Base-by-base conservation (phyloP, 2,888 invertebrate species). In the Penaeus monodon region DNA sequence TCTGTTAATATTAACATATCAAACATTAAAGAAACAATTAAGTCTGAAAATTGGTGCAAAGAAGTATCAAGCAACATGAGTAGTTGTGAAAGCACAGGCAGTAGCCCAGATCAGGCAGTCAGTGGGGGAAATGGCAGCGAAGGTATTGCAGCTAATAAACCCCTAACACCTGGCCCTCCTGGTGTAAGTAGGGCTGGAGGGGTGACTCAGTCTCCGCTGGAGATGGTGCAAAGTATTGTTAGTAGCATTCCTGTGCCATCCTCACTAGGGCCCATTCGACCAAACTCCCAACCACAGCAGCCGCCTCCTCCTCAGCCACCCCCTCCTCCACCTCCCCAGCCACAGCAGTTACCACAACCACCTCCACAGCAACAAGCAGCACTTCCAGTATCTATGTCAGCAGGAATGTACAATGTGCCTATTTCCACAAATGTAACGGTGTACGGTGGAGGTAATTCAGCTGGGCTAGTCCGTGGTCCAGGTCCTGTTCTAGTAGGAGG, bases 221-320 rank as follows among this genome's bases (percentile, higher is more conserved):
- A 89, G 82, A 89, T 89, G 89, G 89, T 89, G 66, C 89, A 89
- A 86, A 89, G 88, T 77, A 89, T 89, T 76, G 89, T 89, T 79
- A 89, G 89, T 73, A 89, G 89, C 68, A 89, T 89, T 79, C 89
- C 89, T 29, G 81, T 89, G 68, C 89, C 88, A 66, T 86, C 89
- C 27, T 86, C 86, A 24, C 70, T 87, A 24, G 82, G 79, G 44
- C 74, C 82, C 27, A 63, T 87, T 49, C 78, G 81, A 14, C 77
- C 82, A 77, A 79, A 79, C 33, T 73, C 49, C 65, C 85, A 57
- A 38, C 85, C 79, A 49, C 85, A 79, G 29, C 68, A 38, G 44
- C 63, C 44, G 29, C 70, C 77, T 1, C 78, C 38, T 27, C 79
- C 63, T n/a, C 80, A 77, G 68, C 76, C 57, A 27, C 14, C 85